Percentiles rank a stretch among this genome's conserved stretches.
Conservation (phyloP, 2,888 invertebrate genomes). For the Drosophila nigritarsus region DNA sequence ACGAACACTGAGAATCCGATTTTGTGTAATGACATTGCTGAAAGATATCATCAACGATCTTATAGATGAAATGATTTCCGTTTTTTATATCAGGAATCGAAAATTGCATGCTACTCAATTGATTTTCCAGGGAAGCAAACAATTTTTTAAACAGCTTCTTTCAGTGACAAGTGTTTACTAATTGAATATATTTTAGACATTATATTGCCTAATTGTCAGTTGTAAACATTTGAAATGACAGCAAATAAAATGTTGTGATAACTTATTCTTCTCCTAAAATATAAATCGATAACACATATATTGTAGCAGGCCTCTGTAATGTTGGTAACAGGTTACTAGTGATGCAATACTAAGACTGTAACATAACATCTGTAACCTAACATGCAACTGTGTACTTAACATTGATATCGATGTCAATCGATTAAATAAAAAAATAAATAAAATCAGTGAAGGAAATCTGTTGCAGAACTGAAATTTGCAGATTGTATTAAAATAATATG, state of each 20-base stretch:
- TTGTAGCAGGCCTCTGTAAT: no score
- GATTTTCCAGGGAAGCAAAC: background rate
- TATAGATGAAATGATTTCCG: constrained; percentile 6
- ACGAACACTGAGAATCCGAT: constrained; percentile 7
- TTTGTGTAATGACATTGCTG: background rate
- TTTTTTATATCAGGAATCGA: no score
- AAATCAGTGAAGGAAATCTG: background rate
- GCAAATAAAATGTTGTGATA: background rate
- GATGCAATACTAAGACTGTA: no score
- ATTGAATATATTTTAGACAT: background rate
- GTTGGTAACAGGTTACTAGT: no score
- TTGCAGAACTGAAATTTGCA: constrained; percentile 17
- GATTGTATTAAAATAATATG: background rate
- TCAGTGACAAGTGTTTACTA: background rate
- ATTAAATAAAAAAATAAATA: no score
- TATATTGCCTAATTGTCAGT: constrained; percentile 1
- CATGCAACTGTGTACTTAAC: no score
- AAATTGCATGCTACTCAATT: background rate
- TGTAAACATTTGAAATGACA: constrained; percentile 6
- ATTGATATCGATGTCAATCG: no score
- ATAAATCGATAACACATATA: background rate
- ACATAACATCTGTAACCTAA: no score
- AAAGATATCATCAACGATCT: constrained; percentile 44
- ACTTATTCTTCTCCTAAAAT: background rate
- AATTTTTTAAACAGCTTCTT: background rate